These are phyloP conservation scores for Cheilosia grossa DNA, from an alignment of 2,888 invertebrate species.

Conservation along the genomic window DNA sequence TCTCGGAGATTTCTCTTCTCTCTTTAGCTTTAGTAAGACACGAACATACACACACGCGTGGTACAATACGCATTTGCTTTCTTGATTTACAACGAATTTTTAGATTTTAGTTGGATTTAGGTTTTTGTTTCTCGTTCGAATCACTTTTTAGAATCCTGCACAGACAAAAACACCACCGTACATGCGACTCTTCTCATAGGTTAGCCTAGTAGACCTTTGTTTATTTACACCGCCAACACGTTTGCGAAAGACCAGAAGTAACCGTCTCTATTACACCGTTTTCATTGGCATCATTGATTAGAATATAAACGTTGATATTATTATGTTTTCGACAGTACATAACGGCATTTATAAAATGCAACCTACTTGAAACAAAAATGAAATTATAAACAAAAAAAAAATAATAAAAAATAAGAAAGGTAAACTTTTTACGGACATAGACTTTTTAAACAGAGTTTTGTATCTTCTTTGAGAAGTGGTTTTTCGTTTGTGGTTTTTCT, in stretches of 20 bases:
- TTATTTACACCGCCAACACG: background rate
- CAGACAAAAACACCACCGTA: conserved; percentile 6
- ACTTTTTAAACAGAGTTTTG: conserved; percentile 62
- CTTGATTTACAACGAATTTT: conserved; percentile 64
- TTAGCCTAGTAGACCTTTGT: background rate
- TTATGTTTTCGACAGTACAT: conserved; percentile 61
- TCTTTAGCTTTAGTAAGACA: conserved; percentile 35
- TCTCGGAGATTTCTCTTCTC: conserved; percentile 14
- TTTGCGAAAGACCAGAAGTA: background rate
- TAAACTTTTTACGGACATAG: background rate
- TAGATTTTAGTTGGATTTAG: conserved; percentile 56
- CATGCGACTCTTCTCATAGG: conserved; percentile 4
- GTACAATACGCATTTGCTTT: conserved; percentile 46
- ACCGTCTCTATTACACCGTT: background rate
- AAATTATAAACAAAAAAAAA: conserved; percentile 40
- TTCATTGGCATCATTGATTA: conserved; percentile 39
- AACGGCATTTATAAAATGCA: conserved; percentile 42
- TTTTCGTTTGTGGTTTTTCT: conserved; percentile 46
- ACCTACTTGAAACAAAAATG: conserved; percentile 37
- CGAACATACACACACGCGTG: conserved; percentile 26
- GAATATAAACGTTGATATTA: conserved; percentile 15
- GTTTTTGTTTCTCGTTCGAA: conserved; percentile 31
- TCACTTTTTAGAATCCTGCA: conserved; percentile 48
- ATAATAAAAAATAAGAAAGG: conserved; percentile 22
- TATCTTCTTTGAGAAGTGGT: conserved; percentile 50